Evolutionary conservation across 92 coral and sea anemone species (phyloP).

Genomic region (Actinernus sp.): DNA sequence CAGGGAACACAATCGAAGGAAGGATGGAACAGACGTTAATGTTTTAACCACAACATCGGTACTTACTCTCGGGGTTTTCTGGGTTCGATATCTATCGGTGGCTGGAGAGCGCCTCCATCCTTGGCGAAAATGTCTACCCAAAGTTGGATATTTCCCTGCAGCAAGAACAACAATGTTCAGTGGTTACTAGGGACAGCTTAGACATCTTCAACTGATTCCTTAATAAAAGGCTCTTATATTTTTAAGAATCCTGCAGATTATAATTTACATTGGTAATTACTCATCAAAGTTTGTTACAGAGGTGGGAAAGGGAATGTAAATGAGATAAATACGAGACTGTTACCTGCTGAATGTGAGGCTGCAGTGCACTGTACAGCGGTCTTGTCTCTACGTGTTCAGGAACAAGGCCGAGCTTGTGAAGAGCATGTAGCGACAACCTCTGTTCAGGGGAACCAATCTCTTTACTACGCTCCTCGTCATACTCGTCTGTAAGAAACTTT

Average conservation of each 20-base stretch:
- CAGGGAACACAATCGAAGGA: not conserved
- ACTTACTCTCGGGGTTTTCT: slow-evolving; percentile 86
- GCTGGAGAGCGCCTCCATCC: slow-evolving; percentile 21
- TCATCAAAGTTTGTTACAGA: too few relatives aligned
- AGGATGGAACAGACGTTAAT: too few relatives aligned
- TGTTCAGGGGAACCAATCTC: slow-evolving; percentile 43
- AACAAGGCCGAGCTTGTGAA: slow-evolving; percentile 69
- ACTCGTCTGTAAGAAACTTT: not conserved
- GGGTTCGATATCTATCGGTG: slow-evolving; percentile 83
- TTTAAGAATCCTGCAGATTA: too few relatives aligned
- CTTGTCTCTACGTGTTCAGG: slow-evolving; percentile 97
- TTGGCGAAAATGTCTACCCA: slow-evolving; percentile 94
- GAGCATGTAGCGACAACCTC: slow-evolving; percentile 74
- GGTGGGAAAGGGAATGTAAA: too few relatives aligned
- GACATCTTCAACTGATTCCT: too few relatives aligned
- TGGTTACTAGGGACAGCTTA: too few relatives aligned
- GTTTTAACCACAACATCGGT: too few relatives aligned
- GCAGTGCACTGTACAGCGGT: slow-evolving; percentile 76
- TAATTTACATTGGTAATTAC: too few relatives aligned
- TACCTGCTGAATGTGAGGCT: slow-evolving; percentile 91
- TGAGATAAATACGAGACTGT: too few relatives aligned
- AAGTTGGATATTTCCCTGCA: slow-evolving; percentile 84
- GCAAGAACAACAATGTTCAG: too few relatives aligned
- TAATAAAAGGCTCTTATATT: too few relatives aligned
- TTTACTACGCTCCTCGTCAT: not conserved